Conservation (phyloP, 2,888 invertebrate genomes). For the Colletes collaris region DNA sequence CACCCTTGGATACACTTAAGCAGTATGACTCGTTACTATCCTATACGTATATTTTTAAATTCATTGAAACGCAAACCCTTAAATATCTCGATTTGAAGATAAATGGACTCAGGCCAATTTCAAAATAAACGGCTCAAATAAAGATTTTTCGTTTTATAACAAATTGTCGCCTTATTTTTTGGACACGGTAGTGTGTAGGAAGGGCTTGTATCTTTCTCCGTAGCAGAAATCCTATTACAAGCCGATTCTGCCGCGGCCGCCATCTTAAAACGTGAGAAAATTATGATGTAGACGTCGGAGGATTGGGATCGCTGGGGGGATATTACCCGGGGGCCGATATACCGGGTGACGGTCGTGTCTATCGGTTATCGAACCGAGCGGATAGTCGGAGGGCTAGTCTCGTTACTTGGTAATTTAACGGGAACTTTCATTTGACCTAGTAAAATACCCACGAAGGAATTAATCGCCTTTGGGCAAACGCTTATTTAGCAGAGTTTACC, state of each 20-base stretch:
- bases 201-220: constrained; percentile 27
- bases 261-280: constrained; percentile 55
- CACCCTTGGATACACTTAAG: no score
- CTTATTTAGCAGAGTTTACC: neutral
- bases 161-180: no score
- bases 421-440: constrained; percentile 6
- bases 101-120: no score
- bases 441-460: neutral
- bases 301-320: constrained; percentile 26
- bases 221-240: constrained; percentile 48
- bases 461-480: neutral
- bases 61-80: no score
- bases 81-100: no score
- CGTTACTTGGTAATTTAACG: constrained; percentile 16
- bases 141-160: no score
- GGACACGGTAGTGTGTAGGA: no score
- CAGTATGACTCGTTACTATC: no score
- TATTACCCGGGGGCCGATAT: constrained; percentile 25
- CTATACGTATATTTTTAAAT: no score
- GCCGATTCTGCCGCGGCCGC: constrained; percentile 28
- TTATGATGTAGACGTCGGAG: constrained; percentile 42
- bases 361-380: constrained; percentile 50
- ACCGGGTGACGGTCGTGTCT: constrained; percentile 30
- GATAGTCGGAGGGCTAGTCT: constrained; percentile 23
- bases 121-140: no score